Evolutionary conservation across 2,797 vertebrate genomes (phyloP).

Genomic region (Artibeus jamaicensis): DNA sequence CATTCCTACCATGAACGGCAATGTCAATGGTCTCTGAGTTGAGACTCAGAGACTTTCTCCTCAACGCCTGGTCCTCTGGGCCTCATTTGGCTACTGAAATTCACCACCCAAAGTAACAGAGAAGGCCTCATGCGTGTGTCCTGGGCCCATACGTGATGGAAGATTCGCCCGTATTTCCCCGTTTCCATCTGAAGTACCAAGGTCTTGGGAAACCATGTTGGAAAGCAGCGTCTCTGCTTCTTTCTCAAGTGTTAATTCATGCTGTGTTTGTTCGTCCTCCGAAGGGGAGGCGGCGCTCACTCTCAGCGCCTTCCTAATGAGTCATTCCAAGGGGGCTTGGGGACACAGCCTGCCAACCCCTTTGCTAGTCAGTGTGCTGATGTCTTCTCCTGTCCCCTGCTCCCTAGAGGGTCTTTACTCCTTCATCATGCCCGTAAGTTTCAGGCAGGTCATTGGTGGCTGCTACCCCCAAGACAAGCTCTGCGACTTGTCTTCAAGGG

Average conservation of each 20-base stretch:
- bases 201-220: neutral
- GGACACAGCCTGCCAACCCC: neutral
- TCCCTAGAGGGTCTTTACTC: neutral
- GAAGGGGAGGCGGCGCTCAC: neutral
- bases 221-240: neutral
- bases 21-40: neutral
- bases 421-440: neutral
- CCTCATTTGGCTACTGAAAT: neutral
- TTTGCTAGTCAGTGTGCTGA: neutral
- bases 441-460: neutral
- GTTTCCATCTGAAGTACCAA: neutral
- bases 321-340: neutral
- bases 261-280: neutral
- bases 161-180: neutral
- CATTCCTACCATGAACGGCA: neutral
- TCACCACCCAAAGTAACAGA: neutral
- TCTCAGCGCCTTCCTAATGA: constrained; percentile 30
- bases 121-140: neutral
- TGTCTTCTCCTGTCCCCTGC: neutral
- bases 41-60: neutral
- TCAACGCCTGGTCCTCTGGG: neutral
- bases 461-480: neutral
- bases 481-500: neutral
- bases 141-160: neutral
- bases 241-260: neutral